Evolutionary conservation across 2,888 invertebrate species (phyloP), one percentile per base, ranked within the genome.

Genomic region (Strigamia crassipes): DNA sequence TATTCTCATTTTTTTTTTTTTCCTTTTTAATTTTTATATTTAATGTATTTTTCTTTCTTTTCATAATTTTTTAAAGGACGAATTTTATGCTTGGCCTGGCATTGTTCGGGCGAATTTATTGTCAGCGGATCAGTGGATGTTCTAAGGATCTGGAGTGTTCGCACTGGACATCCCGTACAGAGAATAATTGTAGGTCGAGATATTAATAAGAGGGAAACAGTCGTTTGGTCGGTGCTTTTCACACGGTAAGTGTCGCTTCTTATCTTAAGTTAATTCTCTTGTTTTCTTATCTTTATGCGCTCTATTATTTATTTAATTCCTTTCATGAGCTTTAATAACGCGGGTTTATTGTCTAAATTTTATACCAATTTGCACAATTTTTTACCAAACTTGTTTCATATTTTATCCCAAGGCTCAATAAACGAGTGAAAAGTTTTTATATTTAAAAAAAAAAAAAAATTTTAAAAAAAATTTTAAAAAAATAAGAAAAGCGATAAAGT

Each of bases 51-150:
- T 27, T 27, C 1, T 34, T 79, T 82, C 15, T 18, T 12, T 15
- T 42, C n/a, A 41, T 78, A 18, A 51, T 18, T 79, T 27, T 15
- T 83, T 83, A 23, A 83, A 90, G 90, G 89, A 80, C 90, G 96
- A 84, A 94, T 97, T 83, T 89, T 97, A 82, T 96, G 96, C 85
- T 91, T 97, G 82, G 94, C 94, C 86, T 97, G 95, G 91, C 93
- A 95, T 86, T 89, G 90, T 13, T 90, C 91, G 15, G 96, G 94
- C 27, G 91, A 92, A 83, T 90, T 91, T 86, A 90, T 97, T 82
- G 94, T 94, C 0, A 90, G 90, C 86, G 96, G 96, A 0, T 94
- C 95, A 0, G 86, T 92, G 10, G 94, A 96, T 86, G 93, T 93
- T 42, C 92, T 97, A 34, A 90, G 97, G 84, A 91, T 97, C 42